Base-by-base conservation (phyloP, 2,888 invertebrate species). In the Muschampia plurimacula region DNA sequence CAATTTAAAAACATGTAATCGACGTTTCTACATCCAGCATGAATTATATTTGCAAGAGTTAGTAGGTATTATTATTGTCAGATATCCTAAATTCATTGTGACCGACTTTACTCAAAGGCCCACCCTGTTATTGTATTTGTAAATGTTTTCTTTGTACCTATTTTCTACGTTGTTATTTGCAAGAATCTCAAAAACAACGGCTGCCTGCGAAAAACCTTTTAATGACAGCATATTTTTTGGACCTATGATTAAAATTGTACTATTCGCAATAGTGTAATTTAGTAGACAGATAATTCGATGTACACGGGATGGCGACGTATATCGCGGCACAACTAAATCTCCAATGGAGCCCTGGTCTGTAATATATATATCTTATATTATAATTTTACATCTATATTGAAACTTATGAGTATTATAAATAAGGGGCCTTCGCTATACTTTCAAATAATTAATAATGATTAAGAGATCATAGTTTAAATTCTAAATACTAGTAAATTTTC, bases 391-490 rank as follows among this genome's bases (percentile, higher is more conserved):
- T 83, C 86, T 92, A 90, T 82, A 89, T 85, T 89, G 87, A 90
- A 90, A 90, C 93, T 91, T 93, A 93, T 93, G 94, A 94, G 94
- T 94, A 94, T 94, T 94, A 93, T 93, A 93, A 94, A 93, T 93
- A 89, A 90, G 83, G 86, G 86, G 88, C 86, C 87, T 80, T 86
- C 82, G 83, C 88, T 89, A 87, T 86, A 88, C 81, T 89, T 86
- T 88, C 91, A 93, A 91, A 91, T 91, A 91, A 93, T 93, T 93
- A 93, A 93, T 93, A 94, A 89, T 92, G 92, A 93, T 93, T 94
- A 94, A 94, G 94, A 94, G 94, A 94, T 94, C 94, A 94, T 93
- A 93, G 90, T 92, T 92, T 91, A 92, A 85, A 89, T 86, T 83
- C 91, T 93, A 93, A 86, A 83, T 86, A 81, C 91, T 93, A 91